Base-by-base conservation (phyloP, 2,888 invertebrate genomes). In the Belgica antarctica region DNA sequence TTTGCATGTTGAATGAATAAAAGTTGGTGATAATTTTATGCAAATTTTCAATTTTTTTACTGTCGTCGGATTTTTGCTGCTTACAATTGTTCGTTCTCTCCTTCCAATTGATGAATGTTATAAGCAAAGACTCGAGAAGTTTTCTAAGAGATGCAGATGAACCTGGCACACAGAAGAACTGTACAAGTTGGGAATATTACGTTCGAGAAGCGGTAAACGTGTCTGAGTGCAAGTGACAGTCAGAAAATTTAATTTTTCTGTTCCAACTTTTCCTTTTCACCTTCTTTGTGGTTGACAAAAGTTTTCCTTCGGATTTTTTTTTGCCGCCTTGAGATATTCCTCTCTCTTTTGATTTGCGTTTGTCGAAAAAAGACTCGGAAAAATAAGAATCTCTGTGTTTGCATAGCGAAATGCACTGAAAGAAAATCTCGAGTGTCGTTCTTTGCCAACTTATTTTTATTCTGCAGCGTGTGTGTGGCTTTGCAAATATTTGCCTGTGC, bases 1-100 rank as follows among this genome's bases (percentile, higher is more conserved):
- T 59, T 59, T 27, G 25, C 59, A 59, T 19, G 27, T 59, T 59
- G 27, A 59, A 59, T 59, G 59, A 59, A 59, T 59, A 52, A 52
- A 52, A 12, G 7, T 8, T 22, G 24, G 27, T 61, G 61, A 61
- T 61, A 62, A 31, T 62, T 62, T 62, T 19, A 62, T 62, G 62
- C 31, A 62, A 62, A 62, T 34, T 62, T 62, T 62, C 34, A 28
- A 28, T 31, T 62, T 19, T 15, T 24, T 2, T 15, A 27, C 25
- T 28, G 19, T 61, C 61, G 12, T 31, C n/a, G n/a, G n/a, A 31
- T n/a, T 12, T 31, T 31, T 31, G 34, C 34, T 31, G 5, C 34
- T 31, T 31, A 31, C 12, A 31, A 31, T 12, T 31, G 12, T 12
- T 31, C 5, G 34, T 52, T 52, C 27, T 61, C 7, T 4, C n/a